Evolutionary conservation across 1,140 invertebrate genomes (phyloP), one percentile per base, ranked within the genome.

Genomic region (Amphibalanus amphitrite): DNA sequence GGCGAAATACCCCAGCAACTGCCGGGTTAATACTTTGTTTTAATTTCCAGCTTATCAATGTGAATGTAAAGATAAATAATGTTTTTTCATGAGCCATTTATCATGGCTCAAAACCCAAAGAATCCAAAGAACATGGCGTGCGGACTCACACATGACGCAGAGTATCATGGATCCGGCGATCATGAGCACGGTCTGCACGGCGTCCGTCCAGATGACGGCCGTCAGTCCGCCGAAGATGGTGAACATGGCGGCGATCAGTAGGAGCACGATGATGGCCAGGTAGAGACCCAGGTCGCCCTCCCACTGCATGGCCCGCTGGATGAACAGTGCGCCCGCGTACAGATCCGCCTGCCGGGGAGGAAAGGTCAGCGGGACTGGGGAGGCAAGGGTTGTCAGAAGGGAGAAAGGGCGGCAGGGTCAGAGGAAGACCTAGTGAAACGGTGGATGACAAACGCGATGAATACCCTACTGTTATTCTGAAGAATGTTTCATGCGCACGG

Each of bases 151-250:
- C 25, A 72, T 74, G 20, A 82, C 77, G 81, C 84, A 83, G 8
- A 86, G 80, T 70, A 82, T 79, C 71, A 83, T 79, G 3, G 84
- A 82, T 65, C 84, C 85, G 72, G 82, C 78, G 10, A 86, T 74
- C 84, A 85, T 86, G 33, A 85, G 82, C 72, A 86, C 76, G 1
- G 84, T 84, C 75, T 86, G 85, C 3, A 85, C 81, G 74, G 83
- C 83, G 75, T 86, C 84, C 13, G 84, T 86, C 83, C 83, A 85
- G 64, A 85, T 85, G 17, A 85, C 84, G 68, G 84, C 82, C n/a
- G 83, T 82, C 29, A 85, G 78, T 10, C 84, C 84, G 69, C 84
- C 81, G 26, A 78, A 76, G 59, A 82, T 79, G 17, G 84, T 84
- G 74, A 83, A 84, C 6, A 85, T 26, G 8, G 79, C 82, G 10